A percentile compares a stretch with the other conserved stretches of the same genome.
phyloP scores from a whole-genome alignment of 2,888 invertebrate species.

The Elegia similella region DNA sequence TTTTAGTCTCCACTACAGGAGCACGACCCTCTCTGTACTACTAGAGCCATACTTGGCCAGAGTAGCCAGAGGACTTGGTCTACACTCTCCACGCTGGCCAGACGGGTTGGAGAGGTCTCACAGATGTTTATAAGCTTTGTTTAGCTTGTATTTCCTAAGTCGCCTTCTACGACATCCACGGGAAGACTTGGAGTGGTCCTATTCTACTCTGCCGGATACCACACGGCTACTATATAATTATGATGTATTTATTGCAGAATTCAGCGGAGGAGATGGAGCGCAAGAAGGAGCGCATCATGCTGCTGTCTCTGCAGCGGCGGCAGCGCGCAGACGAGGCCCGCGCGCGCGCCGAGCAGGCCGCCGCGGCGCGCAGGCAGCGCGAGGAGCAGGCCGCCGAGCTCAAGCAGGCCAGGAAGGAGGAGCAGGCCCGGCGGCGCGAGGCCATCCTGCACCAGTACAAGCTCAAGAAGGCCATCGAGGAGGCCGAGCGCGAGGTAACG shows the following conservation, averaged over 20 bases:
- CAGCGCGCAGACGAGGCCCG: slow-evolving; percentile 95
- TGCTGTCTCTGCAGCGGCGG: slow-evolving; percentile 93
- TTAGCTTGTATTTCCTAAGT: no score
- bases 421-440: slow-evolving; percentile 93
- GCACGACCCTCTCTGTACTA: no score
- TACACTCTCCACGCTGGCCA: no score
- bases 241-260: slow-evolving; percentile 82
- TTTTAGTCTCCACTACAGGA: no score
- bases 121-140: no score
- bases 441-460: slow-evolving; percentile 96
- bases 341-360: slow-evolving; percentile 87
- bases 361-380: slow-evolving; percentile 86
- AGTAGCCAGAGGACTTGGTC: no score
- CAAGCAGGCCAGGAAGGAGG: slow-evolving; percentile 88
- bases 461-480: slow-evolving; percentile 95
- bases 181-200: no score
- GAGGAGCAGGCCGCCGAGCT: slow-evolving; percentile 89
- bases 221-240: no score
- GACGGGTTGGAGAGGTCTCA: no score
- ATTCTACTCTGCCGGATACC: no score
- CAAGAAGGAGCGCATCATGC: slow-evolving; percentile 94
- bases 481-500: slow-evolving; percentile 92
- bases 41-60: no score
- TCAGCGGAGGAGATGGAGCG: slow-evolving; percentile 95
- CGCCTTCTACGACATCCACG: no score